Conservation (phyloP, 2,797 vertebrate species). For the Eidolon dupreanum region DNA sequence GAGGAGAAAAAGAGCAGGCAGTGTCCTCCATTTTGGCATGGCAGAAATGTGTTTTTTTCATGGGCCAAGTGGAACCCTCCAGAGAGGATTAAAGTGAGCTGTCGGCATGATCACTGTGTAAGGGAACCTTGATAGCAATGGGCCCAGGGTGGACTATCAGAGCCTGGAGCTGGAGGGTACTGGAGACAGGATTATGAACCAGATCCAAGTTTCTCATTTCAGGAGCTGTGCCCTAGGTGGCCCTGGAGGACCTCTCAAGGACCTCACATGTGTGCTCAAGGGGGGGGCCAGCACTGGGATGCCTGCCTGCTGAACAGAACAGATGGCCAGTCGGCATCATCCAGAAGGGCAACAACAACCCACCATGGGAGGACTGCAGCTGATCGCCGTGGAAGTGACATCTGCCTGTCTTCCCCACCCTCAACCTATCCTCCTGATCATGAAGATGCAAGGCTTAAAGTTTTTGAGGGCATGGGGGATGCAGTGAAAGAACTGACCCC, state of each 20-base stretch:
- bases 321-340: no score
- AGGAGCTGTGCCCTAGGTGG: not conserved
- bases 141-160: not conserved
- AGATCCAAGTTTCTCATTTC: not conserved
- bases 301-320: not conserved
- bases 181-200: not conserved
- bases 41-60: not conserved
- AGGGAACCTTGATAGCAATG: not conserved
- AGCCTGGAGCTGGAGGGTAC: not conserved
- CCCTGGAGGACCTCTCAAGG: not conserved
- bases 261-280: not conserved
- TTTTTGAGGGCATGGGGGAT: not conserved
- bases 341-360: not conserved
- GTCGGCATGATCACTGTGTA: not conserved
- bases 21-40: not conserved
- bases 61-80: not conserved
- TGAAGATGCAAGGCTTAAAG: fast-evolving
- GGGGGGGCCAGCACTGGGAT: fast-evolving
- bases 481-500: not conserved
- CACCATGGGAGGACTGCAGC: fast-evolving
- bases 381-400: no score
- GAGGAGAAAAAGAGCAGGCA: not conserved
- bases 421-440: not conserved
- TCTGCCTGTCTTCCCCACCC: fast-evolving
- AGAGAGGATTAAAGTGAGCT: not conserved